phyloP scores from a whole-genome alignment of 2,797 vertebrate genomes.

The Semaprochilodus insignis region DNA sequence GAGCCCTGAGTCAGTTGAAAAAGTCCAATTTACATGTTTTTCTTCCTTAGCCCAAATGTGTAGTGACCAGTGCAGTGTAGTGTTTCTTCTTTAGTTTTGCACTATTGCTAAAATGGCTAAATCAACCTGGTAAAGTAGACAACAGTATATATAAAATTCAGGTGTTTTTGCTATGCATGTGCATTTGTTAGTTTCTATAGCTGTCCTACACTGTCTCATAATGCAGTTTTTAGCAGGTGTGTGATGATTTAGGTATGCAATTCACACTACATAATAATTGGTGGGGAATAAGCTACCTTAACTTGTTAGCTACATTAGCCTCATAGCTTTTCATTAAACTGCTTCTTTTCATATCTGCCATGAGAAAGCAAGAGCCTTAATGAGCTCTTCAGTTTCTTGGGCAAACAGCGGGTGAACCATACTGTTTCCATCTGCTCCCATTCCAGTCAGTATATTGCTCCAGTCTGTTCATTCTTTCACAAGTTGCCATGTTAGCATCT shows the following conservation, averaged over 20 bases:
- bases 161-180: no score
- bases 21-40: neutral
- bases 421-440: slow-evolving; percentile 27
- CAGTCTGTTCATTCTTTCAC: slow-evolving; percentile 27
- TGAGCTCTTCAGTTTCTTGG: neutral
- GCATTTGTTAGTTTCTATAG: no score
- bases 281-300: no score
- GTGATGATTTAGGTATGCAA: no score
- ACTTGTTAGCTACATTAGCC: no score
- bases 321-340: neutral
- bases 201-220: no score
- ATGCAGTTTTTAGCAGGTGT: no score
- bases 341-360: neutral
- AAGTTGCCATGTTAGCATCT: slow-evolving; percentile 60
- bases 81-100: neutral
- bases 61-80: neutral
- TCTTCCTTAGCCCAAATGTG: neutral
- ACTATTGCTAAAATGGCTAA: neutral
- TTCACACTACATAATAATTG: no score
- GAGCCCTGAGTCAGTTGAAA: neutral
- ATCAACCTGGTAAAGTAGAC: no score
- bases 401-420: neutral
- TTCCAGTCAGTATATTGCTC: slow-evolving; percentile 39
- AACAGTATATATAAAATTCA: no score
- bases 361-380: neutral